Conservation (phyloP, 2,113 vertebrate species). For the Furnarius figulus region DNA sequence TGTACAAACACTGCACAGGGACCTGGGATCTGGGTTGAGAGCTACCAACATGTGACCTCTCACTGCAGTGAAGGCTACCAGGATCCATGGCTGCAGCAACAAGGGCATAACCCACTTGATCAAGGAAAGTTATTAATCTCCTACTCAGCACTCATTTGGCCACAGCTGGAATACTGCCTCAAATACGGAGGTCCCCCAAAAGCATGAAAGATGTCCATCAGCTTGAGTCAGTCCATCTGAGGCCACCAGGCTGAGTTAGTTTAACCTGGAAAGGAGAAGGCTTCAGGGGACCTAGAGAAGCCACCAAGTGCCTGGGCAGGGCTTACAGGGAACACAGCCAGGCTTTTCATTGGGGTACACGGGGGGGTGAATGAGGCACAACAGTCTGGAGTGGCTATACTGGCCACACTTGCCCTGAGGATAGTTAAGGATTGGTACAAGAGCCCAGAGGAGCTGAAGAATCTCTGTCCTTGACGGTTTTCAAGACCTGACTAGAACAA, state of each 20-base stretch:
- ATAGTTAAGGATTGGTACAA: background rate
- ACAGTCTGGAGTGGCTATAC: background rate
- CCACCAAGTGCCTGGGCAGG: background rate
- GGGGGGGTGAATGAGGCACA: background rate
- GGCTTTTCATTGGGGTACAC: background rate
- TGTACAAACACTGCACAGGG: background rate
- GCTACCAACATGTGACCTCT: rapidly evolving
- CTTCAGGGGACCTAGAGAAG: background rate
- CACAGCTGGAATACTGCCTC: background rate
- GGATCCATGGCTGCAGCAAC: background rate
- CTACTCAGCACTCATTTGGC: background rate
- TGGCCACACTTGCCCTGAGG: background rate
- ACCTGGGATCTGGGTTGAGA: background rate
- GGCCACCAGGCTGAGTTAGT: background rate
- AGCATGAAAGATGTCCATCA: background rate
- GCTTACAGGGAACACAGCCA: background rate
- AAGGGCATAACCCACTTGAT: background rate
- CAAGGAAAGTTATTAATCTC: background rate
- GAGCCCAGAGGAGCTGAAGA: background rate
- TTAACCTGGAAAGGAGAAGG: background rate
- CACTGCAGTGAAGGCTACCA: background rate
- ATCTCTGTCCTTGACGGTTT: background rate
- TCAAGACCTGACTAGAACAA: background rate
- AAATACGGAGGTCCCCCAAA: too few relatives aligned
- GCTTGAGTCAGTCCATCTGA: background rate